Percentiles rank a stretch among this genome's conserved stretches.
Evolutionary conservation across 2,797 vertebrate genomes (phyloP).

Genomic region (Eospalax fontanierii): DNA sequence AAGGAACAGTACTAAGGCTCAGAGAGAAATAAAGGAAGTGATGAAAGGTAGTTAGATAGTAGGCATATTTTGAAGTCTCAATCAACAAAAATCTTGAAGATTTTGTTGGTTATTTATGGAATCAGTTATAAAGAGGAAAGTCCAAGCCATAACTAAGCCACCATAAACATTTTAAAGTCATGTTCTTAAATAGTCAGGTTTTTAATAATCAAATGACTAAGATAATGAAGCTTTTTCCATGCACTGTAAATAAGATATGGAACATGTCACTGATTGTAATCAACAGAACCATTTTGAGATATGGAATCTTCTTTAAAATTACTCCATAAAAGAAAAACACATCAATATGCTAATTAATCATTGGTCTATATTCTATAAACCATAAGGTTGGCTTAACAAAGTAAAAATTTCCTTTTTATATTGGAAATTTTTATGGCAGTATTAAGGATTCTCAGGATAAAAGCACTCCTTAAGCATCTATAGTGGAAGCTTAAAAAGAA

Average conservation of each 20-base stretch:
- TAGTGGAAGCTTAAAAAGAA: constrained; percentile 1
- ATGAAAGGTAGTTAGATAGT: constrained; percentile 52
- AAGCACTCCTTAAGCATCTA: constrained; percentile 53
- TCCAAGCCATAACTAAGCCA: constrained; percentile 47
- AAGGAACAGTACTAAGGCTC: constrained; percentile 13
- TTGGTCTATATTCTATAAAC: not conserved
- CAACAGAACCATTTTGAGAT: constrained; percentile 28
- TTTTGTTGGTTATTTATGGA: constrained; percentile 20
- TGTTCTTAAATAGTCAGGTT: constrained; percentile 44
- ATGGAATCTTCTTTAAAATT: constrained; percentile 51
- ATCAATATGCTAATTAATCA: constrained; percentile 19
- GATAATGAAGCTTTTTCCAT: constrained; percentile 56
- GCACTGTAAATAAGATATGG: constrained; percentile 9
- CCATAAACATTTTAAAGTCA: constrained; percentile 59
- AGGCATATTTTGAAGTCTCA: constrained; percentile 39
- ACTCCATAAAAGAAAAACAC: constrained; percentile 36
- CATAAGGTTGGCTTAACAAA: not conserved
- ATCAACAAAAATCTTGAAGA: constrained; percentile 50
- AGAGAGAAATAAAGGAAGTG: constrained; percentile 54
- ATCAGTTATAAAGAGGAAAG: constrained; percentile 69
- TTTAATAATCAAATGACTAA: constrained; percentile 65
- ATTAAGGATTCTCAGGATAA: constrained; percentile 31
- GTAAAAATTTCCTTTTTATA: constrained; percentile 6
- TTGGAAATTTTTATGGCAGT: constrained; percentile 29
- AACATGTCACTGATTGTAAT: constrained; percentile 51